Evolutionary conservation across 2,113 vertebrate genomes (phyloP).

Genomic region (Butastur rufipennis): DNA sequence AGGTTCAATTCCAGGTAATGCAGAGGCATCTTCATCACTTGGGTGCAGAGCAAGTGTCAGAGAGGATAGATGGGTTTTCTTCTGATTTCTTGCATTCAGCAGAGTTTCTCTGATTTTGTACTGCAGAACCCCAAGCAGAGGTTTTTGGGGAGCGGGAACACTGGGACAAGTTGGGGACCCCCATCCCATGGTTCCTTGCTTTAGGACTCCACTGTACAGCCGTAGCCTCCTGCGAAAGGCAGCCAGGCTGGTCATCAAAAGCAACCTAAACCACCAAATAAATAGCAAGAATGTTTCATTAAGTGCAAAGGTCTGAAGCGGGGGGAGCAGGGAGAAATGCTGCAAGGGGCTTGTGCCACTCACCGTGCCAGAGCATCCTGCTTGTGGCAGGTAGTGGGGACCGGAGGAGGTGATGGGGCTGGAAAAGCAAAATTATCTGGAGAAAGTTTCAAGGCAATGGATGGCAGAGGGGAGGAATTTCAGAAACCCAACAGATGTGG

Average conservation of each 20-base stretch:
- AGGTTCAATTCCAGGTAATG: background rate
- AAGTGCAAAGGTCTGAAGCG: accelerated
- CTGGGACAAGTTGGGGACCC: background rate
- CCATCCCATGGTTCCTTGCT: background rate
- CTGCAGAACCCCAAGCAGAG: background rate
- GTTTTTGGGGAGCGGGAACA: background rate
- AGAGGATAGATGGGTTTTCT: background rate
- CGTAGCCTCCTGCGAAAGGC: background rate
- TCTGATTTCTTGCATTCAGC: background rate
- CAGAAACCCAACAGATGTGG: background rate
- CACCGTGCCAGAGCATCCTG: background rate
- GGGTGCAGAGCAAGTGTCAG: background rate
- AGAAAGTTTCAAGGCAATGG: background rate
- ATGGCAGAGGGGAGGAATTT: background rate
- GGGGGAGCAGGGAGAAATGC: background rate
- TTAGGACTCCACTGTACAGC: background rate
- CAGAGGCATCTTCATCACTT: background rate
- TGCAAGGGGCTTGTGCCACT: background rate
- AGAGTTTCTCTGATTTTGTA: background rate
- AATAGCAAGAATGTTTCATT: background rate
- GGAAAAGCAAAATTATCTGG: background rate
- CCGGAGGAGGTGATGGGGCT: accelerated
- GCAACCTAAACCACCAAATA: background rate
- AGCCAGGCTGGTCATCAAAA: background rate
- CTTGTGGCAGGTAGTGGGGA: accelerated